Percentiles rank a stretch among this genome's conserved stretches.
phyloP scores from a whole-genome alignment of 2,888 invertebrate species.

The Tolmerus cingulatus region DNA sequence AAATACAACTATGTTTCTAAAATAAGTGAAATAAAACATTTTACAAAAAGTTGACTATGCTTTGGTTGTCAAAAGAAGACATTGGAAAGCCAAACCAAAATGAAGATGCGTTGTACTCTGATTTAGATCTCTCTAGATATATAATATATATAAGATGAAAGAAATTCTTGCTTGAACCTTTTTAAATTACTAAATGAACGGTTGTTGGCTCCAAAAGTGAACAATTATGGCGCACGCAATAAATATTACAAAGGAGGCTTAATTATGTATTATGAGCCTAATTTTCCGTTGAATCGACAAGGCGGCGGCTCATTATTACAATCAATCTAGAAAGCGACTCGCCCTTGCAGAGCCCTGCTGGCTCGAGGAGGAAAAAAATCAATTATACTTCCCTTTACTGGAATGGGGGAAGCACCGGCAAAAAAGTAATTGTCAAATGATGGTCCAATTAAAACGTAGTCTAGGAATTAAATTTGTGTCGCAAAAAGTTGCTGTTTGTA shows the following conservation, averaged over 20 bases:
- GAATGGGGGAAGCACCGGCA: not conserved
- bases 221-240: not conserved
- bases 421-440: not conserved
- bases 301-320: not conserved
- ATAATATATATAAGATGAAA: no score
- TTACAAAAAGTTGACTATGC: no score
- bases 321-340: not conserved
- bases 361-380: not conserved
- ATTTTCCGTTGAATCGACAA: not conserved
- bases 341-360: not conserved
- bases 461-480: not conserved
- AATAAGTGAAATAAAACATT: no score
- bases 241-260: not conserved
- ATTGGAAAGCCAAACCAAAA: no score
- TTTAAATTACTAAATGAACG: not conserved
- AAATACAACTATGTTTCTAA: no score
- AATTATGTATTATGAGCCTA: not conserved
- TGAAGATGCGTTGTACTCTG: not conserved
- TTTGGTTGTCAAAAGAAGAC: no score
- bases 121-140: not conserved
- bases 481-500: slow-evolving; percentile 2
- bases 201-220: not conserved
- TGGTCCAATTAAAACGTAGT: not conserved
- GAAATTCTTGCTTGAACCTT: not conserved
- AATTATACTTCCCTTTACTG: not conserved